Base-by-base conservation (phyloP, 1,140 invertebrate species). In the Drosophila biarmipes region DNA sequence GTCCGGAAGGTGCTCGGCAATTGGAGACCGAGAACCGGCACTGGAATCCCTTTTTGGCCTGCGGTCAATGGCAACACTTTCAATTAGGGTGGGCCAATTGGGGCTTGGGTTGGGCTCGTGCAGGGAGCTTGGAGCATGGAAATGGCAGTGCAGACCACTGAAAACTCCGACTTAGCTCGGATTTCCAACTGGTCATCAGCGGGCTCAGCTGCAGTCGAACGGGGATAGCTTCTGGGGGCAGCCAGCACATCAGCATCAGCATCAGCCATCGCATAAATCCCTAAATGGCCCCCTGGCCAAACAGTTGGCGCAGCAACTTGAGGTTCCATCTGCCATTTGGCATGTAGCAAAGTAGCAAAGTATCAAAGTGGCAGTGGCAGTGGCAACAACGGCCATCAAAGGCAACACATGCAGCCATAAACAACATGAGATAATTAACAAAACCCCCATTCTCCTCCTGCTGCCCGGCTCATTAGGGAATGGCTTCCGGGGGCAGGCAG, bases 391-490 rank as follows among this genome's bases (percentile, higher is more conserved):
- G 35, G 37, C 54, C 64, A 46, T 61, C 54, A 61, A 14, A 27
- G 51, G 40, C 53, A 24, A 49, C 48, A 64, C 31, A 54, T 37
- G 40, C 49, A 55, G 61, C 40, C 48, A 54, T 54, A 46, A 68
- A 45, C 38, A 74, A 15, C 21, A 43, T 68, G 40, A 56, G 63
- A 53, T 72, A 80, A 76, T 80, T 80, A 61, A 75, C 78, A 72
- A 61, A 58, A n/a, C 57, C 14, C 12, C 35, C 11, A 38, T 17
- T 11, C 38, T 2, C 7, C 53, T 12, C 8, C 24, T 17, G 29
- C 19, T 15, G 11, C 4, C 5, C 4, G 40, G 7, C 48, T 46
- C 49, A 69, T 69, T 67, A 53, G 62, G 37, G 24, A 42, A 40
- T 55, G 52, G 37, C 27, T 38, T 27, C 12, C 19, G 19, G 21